These are phyloP conservation scores for Bradysia coprophila DNA, from an alignment of 1,140 invertebrate species.

Conservation along the genomic window DNA sequence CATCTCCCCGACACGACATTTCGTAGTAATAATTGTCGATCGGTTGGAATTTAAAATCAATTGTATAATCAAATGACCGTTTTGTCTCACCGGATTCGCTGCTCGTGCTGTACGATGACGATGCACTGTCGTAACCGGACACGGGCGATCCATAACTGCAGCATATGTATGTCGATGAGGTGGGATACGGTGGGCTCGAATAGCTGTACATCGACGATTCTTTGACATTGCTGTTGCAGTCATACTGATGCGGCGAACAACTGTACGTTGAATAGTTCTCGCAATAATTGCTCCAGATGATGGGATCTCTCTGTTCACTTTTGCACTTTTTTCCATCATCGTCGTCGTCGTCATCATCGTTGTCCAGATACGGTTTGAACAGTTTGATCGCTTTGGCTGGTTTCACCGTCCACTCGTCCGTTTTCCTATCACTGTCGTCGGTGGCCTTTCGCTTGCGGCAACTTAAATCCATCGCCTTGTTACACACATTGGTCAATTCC, in stretches of 20 bases:
- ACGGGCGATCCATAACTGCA: slow-evolving; percentile 19
- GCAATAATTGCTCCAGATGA: slow-evolving; percentile 8
- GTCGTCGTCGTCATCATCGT: slow-evolving; percentile 21
- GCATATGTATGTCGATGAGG: slow-evolving; percentile 6
- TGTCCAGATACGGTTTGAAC: slow-evolving; percentile 42
- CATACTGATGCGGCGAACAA: slow-evolving; percentile 11
- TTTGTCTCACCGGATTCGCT: neutral
- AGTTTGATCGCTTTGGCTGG: slow-evolving; percentile 31
- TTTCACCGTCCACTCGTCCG: slow-evolving; percentile 6
- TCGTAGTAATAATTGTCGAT: neutral
- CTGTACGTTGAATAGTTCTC: slow-evolving; percentile 14
- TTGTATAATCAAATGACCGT: neutral
- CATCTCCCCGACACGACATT: neutral
- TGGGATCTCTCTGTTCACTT: neutral
- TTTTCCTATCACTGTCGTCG: slow-evolving; percentile 1
- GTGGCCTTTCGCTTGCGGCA: slow-evolving; percentile 5
- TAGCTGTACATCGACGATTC: slow-evolving; percentile 5
- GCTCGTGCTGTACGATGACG: slow-evolving; percentile 19
- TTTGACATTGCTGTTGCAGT: slow-evolving; percentile 4
- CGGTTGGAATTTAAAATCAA: neutral
- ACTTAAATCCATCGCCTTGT: slow-evolving; percentile 1
- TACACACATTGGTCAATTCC: neutral
- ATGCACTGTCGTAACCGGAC: slow-evolving; percentile 21
- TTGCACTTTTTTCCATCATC: slow-evolving; percentile 20
- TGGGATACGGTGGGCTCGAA: slow-evolving; percentile 1